Evolutionary conservation across 2,888 invertebrate genomes (phyloP), one percentile per base, ranked within the genome.

Genomic region (Sinodicranocentrus sp.): DNA sequence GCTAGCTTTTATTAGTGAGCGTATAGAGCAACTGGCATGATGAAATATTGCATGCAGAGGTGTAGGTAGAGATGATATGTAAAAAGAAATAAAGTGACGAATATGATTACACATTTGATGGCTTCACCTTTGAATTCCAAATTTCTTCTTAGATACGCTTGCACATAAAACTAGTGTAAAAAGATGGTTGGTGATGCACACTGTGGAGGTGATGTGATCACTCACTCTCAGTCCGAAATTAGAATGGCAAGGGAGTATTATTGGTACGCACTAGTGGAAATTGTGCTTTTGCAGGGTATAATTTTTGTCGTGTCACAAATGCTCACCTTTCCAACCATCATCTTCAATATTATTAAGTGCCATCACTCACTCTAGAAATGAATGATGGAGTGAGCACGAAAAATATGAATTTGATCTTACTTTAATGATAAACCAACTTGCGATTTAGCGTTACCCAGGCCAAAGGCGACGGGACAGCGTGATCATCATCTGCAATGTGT

Each of bases 401-500:
- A 63, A 33, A 63, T 21, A 28, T 33, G 33, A 33, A 63, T 63
- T 63, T 63, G 63, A 63, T 63, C 63, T 10, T 33, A 63, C 33
- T 63, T 63, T 63, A 63, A 63, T 63, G 63, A 63, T 63, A 33
- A 63, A 63, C 21, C 23, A 33, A 63, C 48, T 48, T 48, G 48
- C 48, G 13, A 10, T 48, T 48, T 33, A 33, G 5, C 3, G 10
- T 15, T n/a, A 23, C 25, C 6, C 52, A 54, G 72, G 59, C 72
- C 72, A 54, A 72, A 72, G 72, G 72, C 59, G 59, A 72, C 72
- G 54, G 54, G 43, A 39, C 59, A 25, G 25, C 63, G 23, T 28
- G 33, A 71, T 33, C 71, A 54, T 52, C 70, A 52, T 17, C 39
- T 44, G 19, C 52, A 21, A 68, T 68, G 48, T 48, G 23, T 23